A percentile compares a stretch with the other conserved stretches of the same genome.
Evolutionary conservation across 2,797 vertebrate genomes (phyloP).

Genomic region (Centropyge bicolor): DNA sequence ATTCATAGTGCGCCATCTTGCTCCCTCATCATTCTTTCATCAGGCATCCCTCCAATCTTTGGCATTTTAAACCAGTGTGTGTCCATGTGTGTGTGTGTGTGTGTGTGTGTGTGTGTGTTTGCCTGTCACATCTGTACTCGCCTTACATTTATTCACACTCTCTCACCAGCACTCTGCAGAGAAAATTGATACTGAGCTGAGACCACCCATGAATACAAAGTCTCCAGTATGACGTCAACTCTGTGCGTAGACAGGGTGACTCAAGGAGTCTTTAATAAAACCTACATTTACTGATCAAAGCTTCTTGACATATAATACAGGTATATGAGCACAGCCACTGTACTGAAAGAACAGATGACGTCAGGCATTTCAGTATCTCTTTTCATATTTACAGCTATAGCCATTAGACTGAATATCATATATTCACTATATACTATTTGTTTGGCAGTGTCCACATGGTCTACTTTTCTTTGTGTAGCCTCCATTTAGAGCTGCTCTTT

Average conservation of each 20-base stretch:
- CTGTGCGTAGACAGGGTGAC: conserved; percentile 46
- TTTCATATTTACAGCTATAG: background rate
- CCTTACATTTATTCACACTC: conserved; percentile 25
- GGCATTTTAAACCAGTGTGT: background rate
- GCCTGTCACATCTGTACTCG: conserved; percentile 32
- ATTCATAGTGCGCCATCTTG: conserved; percentile 1
- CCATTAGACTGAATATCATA: background rate
- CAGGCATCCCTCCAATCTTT: background rate
- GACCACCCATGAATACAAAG: conserved; percentile 58
- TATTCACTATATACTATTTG: background rate
- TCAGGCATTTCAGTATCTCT: background rate
- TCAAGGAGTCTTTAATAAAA: conserved; percentile 56
- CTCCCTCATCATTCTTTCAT: conserved; percentile 33
- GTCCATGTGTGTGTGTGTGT: background rate
- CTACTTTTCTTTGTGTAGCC: conserved; percentile 2
- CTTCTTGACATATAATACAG: conserved; percentile 5
- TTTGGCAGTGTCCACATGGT: background rate
- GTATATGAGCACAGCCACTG: conserved; percentile 3
- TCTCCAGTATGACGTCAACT: conserved; percentile 43
- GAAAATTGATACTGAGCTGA: conserved; percentile 56
- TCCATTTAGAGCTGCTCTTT: background rate
- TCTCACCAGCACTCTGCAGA: conserved; percentile 27
- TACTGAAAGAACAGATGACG: background rate
- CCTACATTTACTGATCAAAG: conserved; percentile 34
- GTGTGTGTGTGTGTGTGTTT: background rate